phyloP scores from a whole-genome alignment of 2,888 invertebrate genomes.

The Metopia argyrocephala region DNA sequence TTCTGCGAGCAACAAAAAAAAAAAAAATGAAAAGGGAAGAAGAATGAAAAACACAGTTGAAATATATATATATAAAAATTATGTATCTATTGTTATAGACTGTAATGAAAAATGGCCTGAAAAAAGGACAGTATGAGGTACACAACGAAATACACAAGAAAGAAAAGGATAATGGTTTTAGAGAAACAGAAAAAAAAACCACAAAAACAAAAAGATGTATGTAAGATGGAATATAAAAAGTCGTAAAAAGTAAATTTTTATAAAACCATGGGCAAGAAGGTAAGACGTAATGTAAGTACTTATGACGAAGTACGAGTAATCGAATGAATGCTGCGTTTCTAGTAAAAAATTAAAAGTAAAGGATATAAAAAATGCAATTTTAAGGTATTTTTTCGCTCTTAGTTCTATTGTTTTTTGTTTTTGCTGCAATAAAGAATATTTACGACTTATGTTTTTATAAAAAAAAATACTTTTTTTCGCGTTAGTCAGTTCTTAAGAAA shows the following conservation, averaged over 20 bases:
- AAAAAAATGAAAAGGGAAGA: neutral
- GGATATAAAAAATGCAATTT: slow-evolving; percentile 37
- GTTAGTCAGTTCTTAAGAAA: slow-evolving; percentile 58
- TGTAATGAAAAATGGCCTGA: slow-evolving; percentile 22
- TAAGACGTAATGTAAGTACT: slow-evolving; percentile 35
- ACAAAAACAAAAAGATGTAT: slow-evolving; percentile 11
- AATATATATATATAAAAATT: slow-evolving; percentile 40
- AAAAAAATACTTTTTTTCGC: neutral
- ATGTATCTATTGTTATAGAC: slow-evolving; percentile 57
- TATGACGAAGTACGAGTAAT: slow-evolving; percentile 54
- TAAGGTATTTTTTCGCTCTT: slow-evolving; percentile 26
- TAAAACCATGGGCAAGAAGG: neutral
- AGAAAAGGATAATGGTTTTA: slow-evolving; percentile 34
- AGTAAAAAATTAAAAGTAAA: neutral
- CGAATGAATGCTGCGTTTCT: slow-evolving; percentile 37
- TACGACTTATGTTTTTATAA: slow-evolving; percentile 25
- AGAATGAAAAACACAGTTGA: slow-evolving; percentile 20
- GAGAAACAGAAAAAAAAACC: neutral
- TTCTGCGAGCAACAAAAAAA: neutral
- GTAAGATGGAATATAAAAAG: neutral
- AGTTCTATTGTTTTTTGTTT: slow-evolving; percentile 33
- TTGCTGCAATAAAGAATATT: slow-evolving; percentile 57
- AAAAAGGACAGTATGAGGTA: slow-evolving; percentile 9
- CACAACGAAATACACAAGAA: slow-evolving; percentile 9
- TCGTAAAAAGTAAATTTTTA: neutral